phyloP scores from a whole-genome alignment of 2,888 invertebrate genomes.

The Linyphia triangularis region DNA sequence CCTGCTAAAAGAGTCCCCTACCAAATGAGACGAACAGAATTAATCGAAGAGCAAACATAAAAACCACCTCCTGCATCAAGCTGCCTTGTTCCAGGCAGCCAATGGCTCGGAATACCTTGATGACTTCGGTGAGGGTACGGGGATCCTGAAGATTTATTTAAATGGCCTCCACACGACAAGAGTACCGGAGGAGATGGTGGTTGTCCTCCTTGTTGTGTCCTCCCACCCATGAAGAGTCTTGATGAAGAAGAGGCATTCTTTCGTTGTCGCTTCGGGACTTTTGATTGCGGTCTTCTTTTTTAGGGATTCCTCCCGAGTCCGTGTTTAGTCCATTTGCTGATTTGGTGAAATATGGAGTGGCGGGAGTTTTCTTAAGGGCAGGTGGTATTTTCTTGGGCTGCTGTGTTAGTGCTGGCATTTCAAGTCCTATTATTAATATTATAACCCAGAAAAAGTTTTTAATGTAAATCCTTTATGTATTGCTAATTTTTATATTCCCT shows the following conservation, averaged over 20 bases:
- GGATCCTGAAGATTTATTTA: conserved; percentile 70
- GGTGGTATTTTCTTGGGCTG: no score
- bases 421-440: background rate
- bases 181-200: conserved; percentile 5
- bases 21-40: conserved; percentile 69
- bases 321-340: conserved; percentile 67
- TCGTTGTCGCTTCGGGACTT: background rate
- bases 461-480: no score
- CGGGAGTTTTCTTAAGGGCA: no score
- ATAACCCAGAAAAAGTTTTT: no score
- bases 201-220: background rate
- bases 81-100: background rate
- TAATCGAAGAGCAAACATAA: conserved; percentile 66
- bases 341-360: conserved; percentile 39
- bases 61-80: conserved; percentile 26
- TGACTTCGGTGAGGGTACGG: conserved; percentile 22
- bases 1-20: background rate
- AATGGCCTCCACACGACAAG: conserved; percentile 39
- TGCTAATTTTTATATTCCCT: no score
- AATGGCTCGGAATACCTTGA: conserved; percentile 72
- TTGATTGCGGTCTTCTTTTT: conserved; percentile 9
- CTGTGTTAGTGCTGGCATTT: background rate
- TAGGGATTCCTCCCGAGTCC: conserved; percentile 17
- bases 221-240: conserved; percentile 27
- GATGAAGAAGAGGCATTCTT: conserved; percentile 49